Percentiles rank a stretch among this genome's conserved stretches.
These are phyloP conservation scores for Chanos chanos DNA, from an alignment of 2,797 vertebrate species.

Conservation along the genomic window DNA sequence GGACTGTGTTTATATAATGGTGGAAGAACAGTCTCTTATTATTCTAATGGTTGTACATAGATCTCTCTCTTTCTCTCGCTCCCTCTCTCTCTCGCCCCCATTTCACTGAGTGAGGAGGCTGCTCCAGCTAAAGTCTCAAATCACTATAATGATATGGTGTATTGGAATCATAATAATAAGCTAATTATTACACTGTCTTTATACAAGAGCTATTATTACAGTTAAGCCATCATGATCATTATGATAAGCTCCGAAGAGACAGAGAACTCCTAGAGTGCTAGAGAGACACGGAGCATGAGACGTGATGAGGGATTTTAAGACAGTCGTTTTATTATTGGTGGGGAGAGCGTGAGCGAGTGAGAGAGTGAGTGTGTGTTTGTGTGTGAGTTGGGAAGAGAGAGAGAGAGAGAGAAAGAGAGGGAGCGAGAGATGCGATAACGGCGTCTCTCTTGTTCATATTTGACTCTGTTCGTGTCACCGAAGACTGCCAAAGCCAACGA, in stretches of 20 bases:
- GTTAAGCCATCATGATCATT: slow-evolving; percentile 43
- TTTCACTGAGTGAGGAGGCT: slow-evolving; percentile 10
- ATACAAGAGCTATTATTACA: slow-evolving; percentile 43
- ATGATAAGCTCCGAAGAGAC: slow-evolving; percentile 24
- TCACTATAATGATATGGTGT: slow-evolving; percentile 2
- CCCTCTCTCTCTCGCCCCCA: slow-evolving; percentile 26
- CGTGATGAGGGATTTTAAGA: slow-evolving; percentile 52
- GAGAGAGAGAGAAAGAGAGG: slow-evolving; percentile 24
- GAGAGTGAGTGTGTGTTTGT: slow-evolving; percentile 20
- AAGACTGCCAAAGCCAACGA: slow-evolving; percentile 51
- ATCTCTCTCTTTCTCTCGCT: slow-evolving; percentile 47
- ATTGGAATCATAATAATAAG: slow-evolving; percentile 3
- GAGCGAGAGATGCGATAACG: slow-evolving; percentile 43
- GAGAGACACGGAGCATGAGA: slow-evolving; percentile 19
- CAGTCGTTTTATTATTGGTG: slow-evolving; percentile 45
- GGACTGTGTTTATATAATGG: slow-evolving; percentile 60
- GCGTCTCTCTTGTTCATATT: slow-evolving; percentile 62
- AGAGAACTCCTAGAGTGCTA: slow-evolving; percentile 13
- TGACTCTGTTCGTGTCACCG: slow-evolving; percentile 61
- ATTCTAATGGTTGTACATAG: slow-evolving; percentile 54
- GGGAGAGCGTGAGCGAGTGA: slow-evolving; percentile 4
- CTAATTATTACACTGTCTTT: slow-evolving; percentile 43
- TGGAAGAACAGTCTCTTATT: slow-evolving; percentile 53
- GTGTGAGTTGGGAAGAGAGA: slow-evolving; percentile 29
- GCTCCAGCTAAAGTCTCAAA: slow-evolving; percentile 10